Percentiles rank a stretch among this genome's conserved stretches.
Conservation (phyloP, 2,888 invertebrate species). For the Drosophila prolongata region DNA sequence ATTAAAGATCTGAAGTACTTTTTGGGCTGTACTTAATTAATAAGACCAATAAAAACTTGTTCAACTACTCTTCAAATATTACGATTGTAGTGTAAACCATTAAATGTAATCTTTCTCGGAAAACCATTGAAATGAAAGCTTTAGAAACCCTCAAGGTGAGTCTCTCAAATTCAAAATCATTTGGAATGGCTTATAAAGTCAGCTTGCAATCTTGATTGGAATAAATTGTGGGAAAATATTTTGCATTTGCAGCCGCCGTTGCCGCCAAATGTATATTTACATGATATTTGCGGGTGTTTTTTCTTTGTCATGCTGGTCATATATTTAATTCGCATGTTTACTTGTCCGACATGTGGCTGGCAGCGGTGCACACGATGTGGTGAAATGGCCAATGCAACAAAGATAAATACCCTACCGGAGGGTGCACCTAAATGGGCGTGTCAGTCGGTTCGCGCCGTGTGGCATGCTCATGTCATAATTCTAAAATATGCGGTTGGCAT, state of each 20-base stretch:
- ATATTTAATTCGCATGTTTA: slow-evolving; percentile 43
- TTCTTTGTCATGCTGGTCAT: slow-evolving; percentile 15
- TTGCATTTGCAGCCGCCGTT: slow-evolving; percentile 11
- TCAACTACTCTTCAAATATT: neutral
- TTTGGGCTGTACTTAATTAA: slow-evolving; percentile 1
- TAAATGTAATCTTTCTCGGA: neutral
- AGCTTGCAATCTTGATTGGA: slow-evolving; percentile 24
- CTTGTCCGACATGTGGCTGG: slow-evolving; percentile 26
- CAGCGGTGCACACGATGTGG: slow-evolving; percentile 46
- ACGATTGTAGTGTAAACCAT: too few species aligned
- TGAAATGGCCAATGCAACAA: slow-evolving; percentile 33
- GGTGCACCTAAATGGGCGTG: slow-evolving; percentile 47
- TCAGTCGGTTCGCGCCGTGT: slow-evolving; percentile 26
- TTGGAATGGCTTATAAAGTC: neutral
- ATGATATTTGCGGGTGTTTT: slow-evolving; percentile 13
- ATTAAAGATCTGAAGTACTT: slow-evolving; percentile 13
- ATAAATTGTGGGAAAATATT: slow-evolving; percentile 39
- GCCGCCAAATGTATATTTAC: slow-evolving; percentile 9
- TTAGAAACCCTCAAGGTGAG: neutral
- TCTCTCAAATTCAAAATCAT: neutral
- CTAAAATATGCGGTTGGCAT: slow-evolving; percentile 70
- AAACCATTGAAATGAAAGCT: neutral
- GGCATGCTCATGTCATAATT: slow-evolving; percentile 65
- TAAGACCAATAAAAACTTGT: neutral
- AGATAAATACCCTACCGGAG: slow-evolving; percentile 30